Base-by-base conservation (phyloP, 1,140 invertebrate species). In the Nomia melanderi region DNA sequence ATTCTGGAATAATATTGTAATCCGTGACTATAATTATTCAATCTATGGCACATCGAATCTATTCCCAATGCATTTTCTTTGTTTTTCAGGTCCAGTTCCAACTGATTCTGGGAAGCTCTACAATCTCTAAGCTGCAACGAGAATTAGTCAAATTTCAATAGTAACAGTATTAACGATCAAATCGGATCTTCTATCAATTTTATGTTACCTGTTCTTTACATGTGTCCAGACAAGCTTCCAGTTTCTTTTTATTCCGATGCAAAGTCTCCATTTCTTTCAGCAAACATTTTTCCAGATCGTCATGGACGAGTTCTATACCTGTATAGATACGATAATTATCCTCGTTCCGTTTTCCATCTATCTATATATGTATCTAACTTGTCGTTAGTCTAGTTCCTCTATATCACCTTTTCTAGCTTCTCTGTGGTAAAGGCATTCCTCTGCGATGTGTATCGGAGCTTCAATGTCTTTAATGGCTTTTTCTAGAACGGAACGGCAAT, bases 1-100 rank as follows among this genome's bases (percentile, higher is more conserved):
- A 98, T 97, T 75, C 97, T 97, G 27, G 96, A 96, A 90, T 97
- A 97, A 90, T 97, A 98, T 84, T 97, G 97, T 70, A 98, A 96
- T 20, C 96, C 97, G 80, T 95, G 91, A 8, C 96, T 97, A 82
- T 94, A 94, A 91, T 98, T 98, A 89, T 97, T 97, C 39, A 98
- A 93, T 87, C 97, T 96, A 93, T 97, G 96, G 90, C 97, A 97
- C 88, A 96, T 93, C 57, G 95, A 95, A 91, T 98, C 98, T 77
- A 98, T 97, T 36, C 95, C 96, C 67, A 98, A 93, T 1, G 97
- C 96, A 67, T 95, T 96, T 90, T 98, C 96, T 92, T 99, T 99
- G 89, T 97, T 96, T 67, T 95, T 94, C 66, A 97, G 94, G 91
- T 99, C 97, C 8, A 96, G 94, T 92, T 98, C 97, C 57, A 98